Conservation (phyloP, 2,797 vertebrate genomes). For the Muraenolepis orangiensis region DNA sequence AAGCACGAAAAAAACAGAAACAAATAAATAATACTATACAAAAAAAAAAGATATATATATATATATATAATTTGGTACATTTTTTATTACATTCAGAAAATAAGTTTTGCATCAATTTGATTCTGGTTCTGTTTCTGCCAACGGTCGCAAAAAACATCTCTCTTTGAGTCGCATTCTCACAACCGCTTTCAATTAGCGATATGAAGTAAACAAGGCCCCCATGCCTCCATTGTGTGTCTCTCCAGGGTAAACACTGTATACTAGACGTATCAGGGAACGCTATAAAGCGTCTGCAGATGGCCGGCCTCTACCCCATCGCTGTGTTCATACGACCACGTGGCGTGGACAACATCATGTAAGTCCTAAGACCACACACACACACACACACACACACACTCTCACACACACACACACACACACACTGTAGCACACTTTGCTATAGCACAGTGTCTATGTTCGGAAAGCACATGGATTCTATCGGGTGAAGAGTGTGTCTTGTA, state of each 20-base stretch:
- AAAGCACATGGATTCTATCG: not conserved
- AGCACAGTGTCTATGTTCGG: not conserved
- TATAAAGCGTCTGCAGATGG: constrained; percentile 93
- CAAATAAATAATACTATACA: no score
- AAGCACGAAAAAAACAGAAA: no score
- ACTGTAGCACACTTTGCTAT: no score
- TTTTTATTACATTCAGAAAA: no score
- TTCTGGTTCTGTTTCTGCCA: not conserved
- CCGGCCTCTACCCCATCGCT: constrained; percentile 89
- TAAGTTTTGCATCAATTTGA: no score
- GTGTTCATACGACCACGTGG: constrained; percentile 92
- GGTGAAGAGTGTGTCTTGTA: no score
- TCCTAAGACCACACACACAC: not conserved
- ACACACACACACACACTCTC: not conserved
- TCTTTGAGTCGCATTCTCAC: not conserved
- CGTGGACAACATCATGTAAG: constrained; percentile 89
- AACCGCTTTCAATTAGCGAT: not conserved
- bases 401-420: constrained; percentile 5
- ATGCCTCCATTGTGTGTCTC: constrained; percentile 22
- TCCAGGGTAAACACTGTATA: constrained; percentile 95
- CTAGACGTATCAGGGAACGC: constrained; percentile 98
- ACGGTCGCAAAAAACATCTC: not conserved
- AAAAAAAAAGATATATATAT: no score
- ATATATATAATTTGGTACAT: no score
- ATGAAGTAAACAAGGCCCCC: not conserved